These are phyloP conservation scores for Steinernema khuongi DNA, from an alignment of 1,140 invertebrate species.

Conservation along the genomic window DNA sequence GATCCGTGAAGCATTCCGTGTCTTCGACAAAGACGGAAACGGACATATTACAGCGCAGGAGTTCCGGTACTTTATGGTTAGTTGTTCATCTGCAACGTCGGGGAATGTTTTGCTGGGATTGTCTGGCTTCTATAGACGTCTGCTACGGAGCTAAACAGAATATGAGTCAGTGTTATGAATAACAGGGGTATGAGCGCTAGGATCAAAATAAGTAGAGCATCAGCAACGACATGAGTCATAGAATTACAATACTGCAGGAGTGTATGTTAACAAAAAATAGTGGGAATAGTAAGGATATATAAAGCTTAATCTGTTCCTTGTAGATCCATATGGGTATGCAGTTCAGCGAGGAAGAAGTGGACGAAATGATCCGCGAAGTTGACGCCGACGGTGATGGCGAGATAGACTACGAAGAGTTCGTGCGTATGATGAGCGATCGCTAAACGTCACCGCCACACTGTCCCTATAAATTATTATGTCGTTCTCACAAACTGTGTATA, in stretches of 20 bases:
- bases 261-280: too few species aligned
- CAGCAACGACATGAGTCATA: too few species aligned
- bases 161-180: too few species aligned
- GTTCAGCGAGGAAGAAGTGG: constrained; percentile 93
- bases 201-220: too few species aligned
- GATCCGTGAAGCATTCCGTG: constrained; percentile 58
- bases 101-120: not conserved
- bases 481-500: not conserved
- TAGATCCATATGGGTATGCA: constrained; percentile 99
- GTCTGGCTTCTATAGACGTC: constrained; percentile 60
- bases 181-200: too few species aligned
- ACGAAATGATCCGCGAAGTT: constrained; percentile 95
- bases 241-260: too few species aligned
- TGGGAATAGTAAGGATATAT: too few species aligned
- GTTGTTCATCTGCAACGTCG: constrained; percentile 5
- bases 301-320: too few species aligned
- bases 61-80: constrained; percentile 56
- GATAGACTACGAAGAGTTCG: constrained; percentile 58
- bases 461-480: too few species aligned
- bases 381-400: constrained; percentile 78
- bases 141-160: constrained; percentile 89
- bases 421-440: constrained; percentile 35
- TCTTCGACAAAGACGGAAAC: constrained; percentile 55
- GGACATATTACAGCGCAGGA: constrained; percentile 71
- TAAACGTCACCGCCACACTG: not conserved